Conservation (phyloP, 2,113 vertebrate genomes). For the Phodopus roborovskii region DNA sequence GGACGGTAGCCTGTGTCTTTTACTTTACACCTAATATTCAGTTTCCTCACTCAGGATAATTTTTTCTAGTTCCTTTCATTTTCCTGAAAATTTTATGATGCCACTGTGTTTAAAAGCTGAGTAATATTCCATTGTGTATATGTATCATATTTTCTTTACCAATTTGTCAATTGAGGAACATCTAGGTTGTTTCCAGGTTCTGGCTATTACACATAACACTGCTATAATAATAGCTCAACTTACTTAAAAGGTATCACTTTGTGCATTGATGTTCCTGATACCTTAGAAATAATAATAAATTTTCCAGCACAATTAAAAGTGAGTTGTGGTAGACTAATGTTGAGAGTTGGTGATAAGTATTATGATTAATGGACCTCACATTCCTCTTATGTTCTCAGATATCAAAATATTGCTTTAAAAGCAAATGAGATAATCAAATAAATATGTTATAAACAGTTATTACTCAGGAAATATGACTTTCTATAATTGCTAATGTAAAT, state of each 20-base stretch:
- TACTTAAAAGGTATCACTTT: background rate
- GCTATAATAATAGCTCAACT: background rate
- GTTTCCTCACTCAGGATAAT: no score
- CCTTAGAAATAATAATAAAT: background rate
- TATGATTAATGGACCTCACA: background rate
- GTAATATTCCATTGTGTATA: no score
- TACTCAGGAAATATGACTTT: background rate
- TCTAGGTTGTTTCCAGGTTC: background rate
- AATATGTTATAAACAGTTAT: background rate
- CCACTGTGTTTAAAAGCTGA: no score
- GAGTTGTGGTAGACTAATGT: background rate
- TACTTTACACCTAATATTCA: no score
- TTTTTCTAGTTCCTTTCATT: no score
- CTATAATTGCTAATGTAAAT: background rate
- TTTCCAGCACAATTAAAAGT: background rate
- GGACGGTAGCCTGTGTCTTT: no score
- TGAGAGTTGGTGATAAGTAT: background rate
- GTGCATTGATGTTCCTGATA: background rate
- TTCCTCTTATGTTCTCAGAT: background rate
- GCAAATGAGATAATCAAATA: background rate
- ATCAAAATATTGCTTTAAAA: conserved; percentile 9
- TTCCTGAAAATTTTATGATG: no score
- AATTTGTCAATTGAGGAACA: background rate
- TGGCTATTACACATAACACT: background rate
- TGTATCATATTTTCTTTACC: no score